Evolutionary conservation across 1,140 invertebrate genomes (phyloP), one percentile per base, ranked within the genome.

Genomic region (Drosophila neocordata): DNA sequence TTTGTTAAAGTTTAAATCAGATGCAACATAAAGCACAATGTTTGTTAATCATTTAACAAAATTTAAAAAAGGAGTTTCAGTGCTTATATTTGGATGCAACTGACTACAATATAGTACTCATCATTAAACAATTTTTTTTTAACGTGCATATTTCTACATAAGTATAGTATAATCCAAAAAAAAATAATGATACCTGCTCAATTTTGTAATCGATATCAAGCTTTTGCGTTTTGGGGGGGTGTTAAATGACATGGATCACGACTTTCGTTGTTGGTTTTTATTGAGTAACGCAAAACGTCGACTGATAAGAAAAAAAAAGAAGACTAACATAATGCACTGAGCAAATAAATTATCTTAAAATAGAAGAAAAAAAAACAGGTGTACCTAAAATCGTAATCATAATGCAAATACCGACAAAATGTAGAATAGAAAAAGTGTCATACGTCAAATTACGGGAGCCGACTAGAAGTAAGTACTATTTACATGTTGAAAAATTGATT

Each of bases 371-470:
- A 48, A 48, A 48, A 48, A 48, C 13, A 18, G 41, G 3, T 7
- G 11, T 24, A 34, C 12, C n/a, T n/a, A n/a, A n/a, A 27, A 27
- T 24, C 72, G 61, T 84, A 87, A 87, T 88, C 83, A 88, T 83
- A 87, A 65, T 65, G 72, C 77, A 87, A 88, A 87, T 72, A 87
- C 57, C 55, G 20, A 38, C 18, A 15, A 48, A 20, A 20, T 48
- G 18, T 48, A 48, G 41, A 48, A 15, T 48, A 48, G 0, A n/a
- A 44, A 44, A 44, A 18, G 15, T 48, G 41, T 9, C 41, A 4
- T 38, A n/a, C 4, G 6, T 18, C 9, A 48, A 20, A 15, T 9
- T 15, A 8, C 15, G 0, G 15, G 11, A 3, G 15, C 9, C 15
- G 41, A 48, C 41, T 48, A n/a, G n/a, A n/a, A n/a, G n/a, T 48